These are phyloP conservation scores for Mimas tiliae DNA, from an alignment of 2,888 invertebrate genomes.

Conservation along the genomic window DNA sequence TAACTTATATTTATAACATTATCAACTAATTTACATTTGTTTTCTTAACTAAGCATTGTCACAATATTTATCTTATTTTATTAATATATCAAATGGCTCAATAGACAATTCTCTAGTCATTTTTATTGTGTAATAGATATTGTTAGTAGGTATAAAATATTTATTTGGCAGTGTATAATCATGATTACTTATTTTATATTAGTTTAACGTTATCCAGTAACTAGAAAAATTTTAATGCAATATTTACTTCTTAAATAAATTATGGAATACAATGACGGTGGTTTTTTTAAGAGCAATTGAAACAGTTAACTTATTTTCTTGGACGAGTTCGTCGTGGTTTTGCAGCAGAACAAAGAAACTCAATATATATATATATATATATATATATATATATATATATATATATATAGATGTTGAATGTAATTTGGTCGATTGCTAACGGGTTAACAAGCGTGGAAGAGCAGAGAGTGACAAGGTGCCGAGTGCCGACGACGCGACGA, in stretches of 20 bases:
- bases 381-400: too few relatives aligned
- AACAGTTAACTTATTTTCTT: background rate
- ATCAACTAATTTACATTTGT: background rate
- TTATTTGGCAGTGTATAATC: slow-evolving; percentile 25
- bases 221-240: background rate
- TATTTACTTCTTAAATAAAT: background rate
- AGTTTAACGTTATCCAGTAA: slow-evolving; percentile 8
- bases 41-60: slow-evolving; percentile 12
- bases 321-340: background rate
- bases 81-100: slow-evolving; percentile 16
- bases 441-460: slow-evolving; percentile 14
- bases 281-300: slow-evolving; percentile 17
- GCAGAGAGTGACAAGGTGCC: slow-evolving; percentile 45
- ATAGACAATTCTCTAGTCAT: slow-evolving; percentile 17
- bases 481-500: slow-evolving; percentile 5
- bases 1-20: background rate
- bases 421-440: slow-evolving; percentile 4
- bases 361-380: too few relatives aligned
- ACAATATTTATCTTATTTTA: slow-evolving; percentile 11
- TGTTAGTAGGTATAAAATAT: background rate
- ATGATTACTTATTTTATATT: background rate
- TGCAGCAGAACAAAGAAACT: background rate
- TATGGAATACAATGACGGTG: slow-evolving; percentile 4
- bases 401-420: background rate
- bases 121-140: slow-evolving; percentile 3